These are phyloP conservation scores for Tyrannus savana DNA, from an alignment of 2,113 vertebrate genomes.

Conservation along the genomic window DNA sequence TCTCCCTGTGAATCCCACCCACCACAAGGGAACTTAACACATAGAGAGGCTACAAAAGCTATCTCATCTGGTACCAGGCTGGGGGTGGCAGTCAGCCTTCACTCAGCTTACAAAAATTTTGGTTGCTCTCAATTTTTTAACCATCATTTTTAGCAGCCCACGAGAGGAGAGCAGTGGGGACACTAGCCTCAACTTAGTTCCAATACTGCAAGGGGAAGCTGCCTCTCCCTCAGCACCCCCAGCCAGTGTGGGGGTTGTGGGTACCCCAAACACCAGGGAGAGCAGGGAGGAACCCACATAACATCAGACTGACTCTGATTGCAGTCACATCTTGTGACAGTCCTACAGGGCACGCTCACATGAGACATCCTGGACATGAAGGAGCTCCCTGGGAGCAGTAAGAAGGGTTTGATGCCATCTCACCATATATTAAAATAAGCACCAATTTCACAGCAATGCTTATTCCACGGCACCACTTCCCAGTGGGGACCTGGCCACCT, in stretches of 20 bases:
- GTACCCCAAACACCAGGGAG: background rate
- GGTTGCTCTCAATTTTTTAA: background rate
- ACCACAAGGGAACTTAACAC: background rate
- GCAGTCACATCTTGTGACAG: background rate
- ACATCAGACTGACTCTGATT: background rate
- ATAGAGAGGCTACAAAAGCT: background rate
- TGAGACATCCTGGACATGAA: background rate
- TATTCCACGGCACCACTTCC: background rate
- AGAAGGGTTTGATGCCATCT: background rate
- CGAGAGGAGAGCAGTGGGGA: background rate
- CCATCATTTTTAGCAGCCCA: background rate
- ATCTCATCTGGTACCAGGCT: background rate
- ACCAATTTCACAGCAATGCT: background rate
- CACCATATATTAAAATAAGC: background rate
- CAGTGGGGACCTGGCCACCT: fast-evolving
- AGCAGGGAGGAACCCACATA: fast-evolving
- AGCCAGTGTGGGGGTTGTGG: background rate
- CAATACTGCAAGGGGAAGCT: background rate
- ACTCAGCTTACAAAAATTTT: background rate
- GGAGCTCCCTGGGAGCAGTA: background rate
- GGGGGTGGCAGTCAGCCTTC: background rate
- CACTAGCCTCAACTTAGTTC: background rate
- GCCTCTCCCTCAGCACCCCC: too few species aligned
- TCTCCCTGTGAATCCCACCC: background rate
- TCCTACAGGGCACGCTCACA: background rate